Evolutionary conservation across 2,113 vertebrate genomes (phyloP), one percentile per base, ranked within the genome.

Genomic region (Mirounga angustirostris): DNA sequence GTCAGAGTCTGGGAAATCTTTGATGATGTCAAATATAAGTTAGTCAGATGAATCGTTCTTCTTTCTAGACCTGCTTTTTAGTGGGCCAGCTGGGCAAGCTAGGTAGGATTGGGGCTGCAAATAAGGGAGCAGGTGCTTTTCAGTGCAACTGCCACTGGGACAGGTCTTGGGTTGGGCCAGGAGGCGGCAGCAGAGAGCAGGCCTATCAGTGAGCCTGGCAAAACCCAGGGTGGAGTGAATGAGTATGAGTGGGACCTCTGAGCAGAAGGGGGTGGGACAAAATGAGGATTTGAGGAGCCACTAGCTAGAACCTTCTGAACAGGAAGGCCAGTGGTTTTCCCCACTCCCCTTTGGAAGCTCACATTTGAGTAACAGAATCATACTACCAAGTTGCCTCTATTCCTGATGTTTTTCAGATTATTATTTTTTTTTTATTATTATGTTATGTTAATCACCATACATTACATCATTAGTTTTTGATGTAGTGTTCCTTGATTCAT

Each of bases 121-220:
- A 73, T 54, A 80, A 21, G 54, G 15, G 54, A 43, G 26, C 21
- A 78, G 13, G 54, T 33, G 36, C 12, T 58, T 84, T 97, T 97
- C 33, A 18, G 2, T 10, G 71, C 19, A n/a, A 13, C 6, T 26
- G 46, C 28, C 54, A 58, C 43, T 46, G 46, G 21, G 50, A 56
- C 59, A 83, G 67, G 61, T 91, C 6, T 79, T 74, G 36, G 22
- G 52, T 94, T 79, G 85, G 36, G 43, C 78, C 96, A 97, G 81
- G 16, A 95, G 89, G 79, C n/a, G 67, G 86, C 67, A 92, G 95
- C 85, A 97, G 67, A 96, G 95, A 97, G 82, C 85, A 93, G 50
- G 65, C 50, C 50, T 90, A 65, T 50, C 10, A 30, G 6, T 56
- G 69, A 91, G 46, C 24, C 71, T 2, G 2, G n/a, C 0, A 52